Conservation (phyloP, 2,113 vertebrate genomes). For the Perccottus glenii region DNA sequence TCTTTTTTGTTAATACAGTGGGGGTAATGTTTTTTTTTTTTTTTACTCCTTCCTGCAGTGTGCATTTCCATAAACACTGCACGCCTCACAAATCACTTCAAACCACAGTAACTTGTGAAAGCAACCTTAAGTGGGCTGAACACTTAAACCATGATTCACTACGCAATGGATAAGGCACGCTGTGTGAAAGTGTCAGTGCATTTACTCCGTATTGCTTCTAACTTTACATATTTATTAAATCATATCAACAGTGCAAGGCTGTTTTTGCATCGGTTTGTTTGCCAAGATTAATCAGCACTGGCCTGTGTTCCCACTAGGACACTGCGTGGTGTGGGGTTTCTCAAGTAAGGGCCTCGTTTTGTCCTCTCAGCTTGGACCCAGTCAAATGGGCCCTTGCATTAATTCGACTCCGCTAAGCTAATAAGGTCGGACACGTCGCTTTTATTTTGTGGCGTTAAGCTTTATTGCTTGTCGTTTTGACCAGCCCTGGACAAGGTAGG, state of each 20-base stretch:
- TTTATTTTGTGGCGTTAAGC: conserved; percentile 99
- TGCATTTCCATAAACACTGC: conserved; percentile 82
- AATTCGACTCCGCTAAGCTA: conserved; percentile 99
- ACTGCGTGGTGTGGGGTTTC: conserved; percentile 88
- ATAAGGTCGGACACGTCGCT: conserved; percentile 92
- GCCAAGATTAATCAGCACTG: conserved; percentile 87
- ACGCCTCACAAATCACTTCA: conserved; percentile 82
- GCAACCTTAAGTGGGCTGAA: conserved; percentile 78
- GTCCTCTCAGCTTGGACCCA: conserved; percentile 59
- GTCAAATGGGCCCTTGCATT: conserved; percentile 90
- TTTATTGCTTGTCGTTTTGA: conserved; percentile 99
- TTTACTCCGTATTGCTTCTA: conserved; percentile 56
- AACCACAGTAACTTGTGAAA: conserved; percentile 77
- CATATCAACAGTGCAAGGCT: conserved; percentile 60
- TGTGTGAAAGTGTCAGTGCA: conserved; percentile 60
- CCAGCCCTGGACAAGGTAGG: conserved; percentile 98
- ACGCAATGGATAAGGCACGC: conserved; percentile 67
- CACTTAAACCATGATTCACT: conserved; percentile 75
- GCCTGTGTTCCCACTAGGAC: conserved; percentile 86
- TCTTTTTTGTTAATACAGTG: conserved; percentile 62
- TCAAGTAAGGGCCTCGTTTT: conserved; percentile 74
- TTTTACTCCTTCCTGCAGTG: conserved; percentile 69
- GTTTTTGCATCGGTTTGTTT: conserved; percentile 60
- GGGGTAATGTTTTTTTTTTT: conserved; percentile 32
- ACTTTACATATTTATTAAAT: conserved; percentile 80